These are phyloP conservation scores for Epirrita christyi DNA, from an alignment of 2,888 invertebrate genomes.

Conservation along the genomic window DNA sequence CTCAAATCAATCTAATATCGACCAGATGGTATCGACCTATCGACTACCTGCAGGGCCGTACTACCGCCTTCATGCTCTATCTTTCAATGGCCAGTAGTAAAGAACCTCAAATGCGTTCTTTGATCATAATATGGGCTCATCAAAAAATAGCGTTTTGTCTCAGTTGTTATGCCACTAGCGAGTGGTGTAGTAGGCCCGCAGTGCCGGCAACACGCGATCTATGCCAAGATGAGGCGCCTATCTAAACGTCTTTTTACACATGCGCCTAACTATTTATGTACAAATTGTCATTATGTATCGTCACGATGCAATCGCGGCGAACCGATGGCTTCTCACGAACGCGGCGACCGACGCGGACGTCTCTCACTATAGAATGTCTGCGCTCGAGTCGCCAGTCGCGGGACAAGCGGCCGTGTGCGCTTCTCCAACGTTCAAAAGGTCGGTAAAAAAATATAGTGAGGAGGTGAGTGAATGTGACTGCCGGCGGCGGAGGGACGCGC, in stretches of 20 bases:
- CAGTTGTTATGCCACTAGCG: constrained; percentile 20
- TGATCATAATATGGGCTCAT: constrained; percentile 14
- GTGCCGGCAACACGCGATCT: constrained; percentile 53
- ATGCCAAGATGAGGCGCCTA: constrained; percentile 60
- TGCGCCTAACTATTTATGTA: constrained; percentile 83
- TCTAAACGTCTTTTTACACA: constrained; percentile 74
- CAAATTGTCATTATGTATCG: constrained; percentile 72
- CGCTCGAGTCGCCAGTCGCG: constrained; percentile 56
- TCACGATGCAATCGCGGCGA: constrained; percentile 80
- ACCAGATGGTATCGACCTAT: constrained; percentile 79
- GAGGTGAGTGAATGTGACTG: constrained; percentile 78
- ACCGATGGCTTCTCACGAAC: constrained; percentile 84
- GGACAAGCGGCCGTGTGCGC: constrained; percentile 82
- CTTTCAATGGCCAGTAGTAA: constrained; percentile 37
- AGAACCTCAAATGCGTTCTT: constrained; percentile 1
- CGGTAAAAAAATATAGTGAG: constrained; percentile 84
- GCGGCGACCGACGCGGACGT: constrained; percentile 63
- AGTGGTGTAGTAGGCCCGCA: constrained; percentile 31
- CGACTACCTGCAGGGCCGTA: constrained; percentile 58
- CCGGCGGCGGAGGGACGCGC: constrained; percentile 67
- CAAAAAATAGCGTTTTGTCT: constrained; percentile 34
- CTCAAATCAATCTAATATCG: constrained; percentile 82
- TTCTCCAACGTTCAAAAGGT: constrained; percentile 81
- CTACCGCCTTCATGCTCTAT: constrained; percentile 44
- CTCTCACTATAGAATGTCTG: constrained; percentile 73